Evolutionary conservation across 2,797 vertebrate genomes (phyloP), one percentile per base, ranked within the genome.

Genomic region (Cyprinodon diabolis): DNA sequence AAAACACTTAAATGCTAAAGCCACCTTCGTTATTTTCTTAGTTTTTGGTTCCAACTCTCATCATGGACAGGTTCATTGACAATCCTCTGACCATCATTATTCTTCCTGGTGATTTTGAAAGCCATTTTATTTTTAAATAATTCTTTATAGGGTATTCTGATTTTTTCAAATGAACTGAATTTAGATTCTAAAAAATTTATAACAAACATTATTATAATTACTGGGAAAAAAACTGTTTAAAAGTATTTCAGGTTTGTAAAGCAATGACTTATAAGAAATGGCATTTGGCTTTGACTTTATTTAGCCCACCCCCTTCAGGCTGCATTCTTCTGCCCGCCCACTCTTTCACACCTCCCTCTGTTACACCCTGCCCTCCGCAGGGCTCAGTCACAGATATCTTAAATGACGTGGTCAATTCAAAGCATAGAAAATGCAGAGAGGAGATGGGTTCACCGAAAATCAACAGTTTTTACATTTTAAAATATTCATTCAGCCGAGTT

Each of bases 361-460:
- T 60, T 71, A 21, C 78, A 60, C 49, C 72, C 51, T 77, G 73
- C 69, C 71, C 71, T 80, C 88, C 19, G 45, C 78, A n/a, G 82
- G 85, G 76, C 83, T 72, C 71, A n/a, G 83, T 71, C 72, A 55
- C 73, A 80, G 74, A 80, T 71, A 86, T 81, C 82, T 74, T 63
- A 83, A 84, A 70, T 79, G 87, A 87, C 76, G 84, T 11, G 25
- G 67, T 76, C 81, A 86, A 65, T 81, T 87, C 76, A 66, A 81
- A 55, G 68, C 75, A 75, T 76, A 83, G 76, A 79, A 81, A 79
- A 72, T 54, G 52, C 37, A 65, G 51, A 40, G 66, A 43, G n/a
- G 74, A 67, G 40, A 75, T 19, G 17, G 66, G 62, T 72, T 72
- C 14, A 43, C 10, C 54, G 70, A 75, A 74, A 80, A 48, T 37